Percentiles rank a stretch among this genome's conserved stretches.
These are phyloP conservation scores for Polydrusus pterygomalis DNA, from an alignment of 2,888 invertebrate genomes.

Conservation along the genomic window DNA sequence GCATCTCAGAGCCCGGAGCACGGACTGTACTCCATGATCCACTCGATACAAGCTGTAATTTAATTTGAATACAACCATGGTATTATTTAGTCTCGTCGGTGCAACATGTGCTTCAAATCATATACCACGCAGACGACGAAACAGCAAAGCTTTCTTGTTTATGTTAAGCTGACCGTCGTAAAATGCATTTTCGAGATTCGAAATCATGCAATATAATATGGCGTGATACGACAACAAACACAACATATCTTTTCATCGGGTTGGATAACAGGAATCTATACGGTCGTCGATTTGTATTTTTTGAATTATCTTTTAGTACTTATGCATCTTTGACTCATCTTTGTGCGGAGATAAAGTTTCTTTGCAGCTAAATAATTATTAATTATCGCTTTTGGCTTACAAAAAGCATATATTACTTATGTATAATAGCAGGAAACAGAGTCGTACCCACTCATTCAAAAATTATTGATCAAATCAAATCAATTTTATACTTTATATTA, in stretches of 20 bases:
- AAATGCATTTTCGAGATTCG: constrained; percentile 62
- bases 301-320: constrained; percentile 38
- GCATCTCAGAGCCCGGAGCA: constrained; percentile 48
- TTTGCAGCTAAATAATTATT: too few relatives aligned
- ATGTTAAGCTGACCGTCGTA: constrained; percentile 64
- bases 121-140: constrained; percentile 64
- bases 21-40: constrained; percentile 43
- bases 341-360: too few relatives aligned
- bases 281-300: constrained; percentile 45
- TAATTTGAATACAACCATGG: constrained; percentile 66
- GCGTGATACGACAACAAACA: constrained; percentile 57
- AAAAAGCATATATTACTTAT: too few relatives aligned
- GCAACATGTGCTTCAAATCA: constrained; percentile 68
- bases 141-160: constrained; percentile 66
- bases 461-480: too few relatives aligned
- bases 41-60: constrained; percentile 60
- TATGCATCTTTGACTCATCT: too few relatives aligned
- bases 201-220: constrained; percentile 56
- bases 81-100: constrained; percentile 61
- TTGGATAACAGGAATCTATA: constrained; percentile 49
- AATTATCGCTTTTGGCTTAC: too few relatives aligned
- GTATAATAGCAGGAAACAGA: too few relatives aligned
- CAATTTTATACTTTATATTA: too few relatives aligned
- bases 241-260: constrained; percentile 54
- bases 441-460: too few relatives aligned